Conservation (phyloP, 2,888 invertebrate genomes). For the Crepidodera aurea region DNA sequence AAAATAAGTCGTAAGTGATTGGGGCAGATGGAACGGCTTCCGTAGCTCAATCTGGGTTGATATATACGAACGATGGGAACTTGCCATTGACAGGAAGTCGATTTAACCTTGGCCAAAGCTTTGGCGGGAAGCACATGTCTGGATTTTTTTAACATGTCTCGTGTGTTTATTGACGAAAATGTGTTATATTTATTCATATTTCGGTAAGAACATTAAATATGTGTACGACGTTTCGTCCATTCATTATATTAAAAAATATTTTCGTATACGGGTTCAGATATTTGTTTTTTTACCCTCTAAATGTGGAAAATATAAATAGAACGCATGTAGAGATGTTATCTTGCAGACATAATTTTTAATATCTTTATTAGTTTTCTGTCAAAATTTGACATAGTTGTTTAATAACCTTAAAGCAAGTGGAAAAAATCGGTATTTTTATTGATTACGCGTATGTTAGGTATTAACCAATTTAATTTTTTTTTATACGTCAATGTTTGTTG, state of each 20-base stretch:
- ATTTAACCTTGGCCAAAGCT: slow-evolving; percentile 25
- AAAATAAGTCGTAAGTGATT: neutral
- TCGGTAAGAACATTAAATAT: neutral
- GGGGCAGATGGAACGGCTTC: slow-evolving; percentile 22
- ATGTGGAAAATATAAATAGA: too few relatives aligned
- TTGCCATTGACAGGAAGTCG: slow-evolving; percentile 43
- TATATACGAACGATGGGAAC: slow-evolving; percentile 40
- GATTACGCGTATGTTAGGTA: too few relatives aligned
- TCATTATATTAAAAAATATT: neutral
- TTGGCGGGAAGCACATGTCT: slow-evolving; percentile 29
- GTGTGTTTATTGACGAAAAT: neutral
- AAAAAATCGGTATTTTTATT: too few relatives aligned
- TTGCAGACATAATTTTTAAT: too few relatives aligned
- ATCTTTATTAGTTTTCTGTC: too few relatives aligned
- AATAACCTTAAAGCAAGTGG: too few relatives aligned
- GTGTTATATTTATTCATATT: neutral
- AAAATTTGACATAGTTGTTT: too few relatives aligned
- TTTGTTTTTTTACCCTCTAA: too few relatives aligned
- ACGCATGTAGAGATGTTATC: too few relatives aligned
- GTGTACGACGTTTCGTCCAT: neutral
- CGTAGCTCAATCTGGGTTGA: slow-evolving; percentile 10
- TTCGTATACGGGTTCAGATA: too few relatives aligned
- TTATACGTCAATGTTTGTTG: neutral
- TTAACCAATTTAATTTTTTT: too few relatives aligned
- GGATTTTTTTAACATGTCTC: slow-evolving; percentile 8